Evolutionary conservation across 2,888 invertebrate genomes (phyloP).

Genomic region (Eupithecia subfuscata): DNA sequence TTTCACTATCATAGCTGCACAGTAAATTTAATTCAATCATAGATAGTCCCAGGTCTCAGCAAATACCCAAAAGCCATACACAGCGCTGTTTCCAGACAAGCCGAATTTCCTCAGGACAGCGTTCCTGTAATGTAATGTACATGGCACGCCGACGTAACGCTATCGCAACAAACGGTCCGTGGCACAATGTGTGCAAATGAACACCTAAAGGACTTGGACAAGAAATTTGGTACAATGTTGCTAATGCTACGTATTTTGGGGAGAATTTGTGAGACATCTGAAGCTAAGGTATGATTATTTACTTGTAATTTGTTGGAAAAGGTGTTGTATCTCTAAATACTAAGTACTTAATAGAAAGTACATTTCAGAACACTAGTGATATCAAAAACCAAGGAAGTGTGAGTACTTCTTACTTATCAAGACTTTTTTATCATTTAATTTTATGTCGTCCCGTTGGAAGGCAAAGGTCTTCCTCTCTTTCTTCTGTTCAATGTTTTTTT

Average conservation of each 20-base stretch:
- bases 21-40: slow-evolving; percentile 1
- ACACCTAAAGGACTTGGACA: slow-evolving; percentile 31
- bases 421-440: too few species aligned
- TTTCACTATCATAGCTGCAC: background rate
- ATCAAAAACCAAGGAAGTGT: too few species aligned
- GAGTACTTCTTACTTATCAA: too few species aligned
- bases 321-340: background rate
- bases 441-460: too few species aligned
- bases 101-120: slow-evolving; percentile 11
- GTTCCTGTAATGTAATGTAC: slow-evolving; percentile 31
- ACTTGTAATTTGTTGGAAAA: background rate
- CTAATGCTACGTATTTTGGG: slow-evolving; percentile 18
- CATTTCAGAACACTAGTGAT: too few species aligned
- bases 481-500: background rate
- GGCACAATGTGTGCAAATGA: slow-evolving; percentile 33
- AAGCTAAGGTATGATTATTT: slow-evolving; percentile 5
- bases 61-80: background rate
- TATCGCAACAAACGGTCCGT: slow-evolving; percentile 32
- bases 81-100: slow-evolving; percentile 17
- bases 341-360: background rate
- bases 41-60: background rate
- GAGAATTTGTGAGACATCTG: slow-evolving; percentile 8
- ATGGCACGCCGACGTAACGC: slow-evolving; percentile 16
- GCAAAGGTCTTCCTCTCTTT: background rate
- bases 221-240: slow-evolving; percentile 30